Base-by-base conservation (phyloP, 2,888 invertebrate species). In the Lithophane ornitopus region DNA sequence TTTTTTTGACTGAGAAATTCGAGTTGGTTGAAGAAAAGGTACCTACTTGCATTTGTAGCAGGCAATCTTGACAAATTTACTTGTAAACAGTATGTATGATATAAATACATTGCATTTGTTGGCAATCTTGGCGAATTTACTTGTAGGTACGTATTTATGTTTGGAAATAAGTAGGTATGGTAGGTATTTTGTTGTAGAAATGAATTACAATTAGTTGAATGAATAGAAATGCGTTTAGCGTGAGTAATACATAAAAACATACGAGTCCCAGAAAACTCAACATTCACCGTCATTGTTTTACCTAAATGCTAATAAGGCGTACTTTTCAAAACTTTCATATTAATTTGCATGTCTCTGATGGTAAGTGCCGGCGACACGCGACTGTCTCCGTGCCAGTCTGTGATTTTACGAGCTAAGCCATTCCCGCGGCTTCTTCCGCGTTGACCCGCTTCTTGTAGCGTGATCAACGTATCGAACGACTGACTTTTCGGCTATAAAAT, bases 351-450 rank as follows among this genome's bases (percentile, higher is more conserved):
- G 86, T 78, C 73, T 79, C 58, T 71, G 82, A 70, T 58, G 63
- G 70, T 83, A 88, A 88, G 86, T 76, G 84, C 63, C 39, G 34
- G 44, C 70, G 74, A 68, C 88, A 88, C 86, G 89, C 88, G 75
- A 88, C 78, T 78, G 88, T 88, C 80, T 81, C 85, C 78, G 84
- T 81, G 88, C 88, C 87, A 89, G 87, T 78, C 86, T 76, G 67
- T 81, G 78, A 86, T 82, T 86, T 80, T 85, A 83, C 83, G 74
- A 87, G 78, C 83, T 72, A 69, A 72, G 59, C 80, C 76, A 82
- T 85, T 83, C 78, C 79, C 79, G 74, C 67, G 66, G 59, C 67
- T 70, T 81, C 84, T 85, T 82, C 85, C 81, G 85, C 73, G 76
- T 76, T 87, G 87, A 87, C 88, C 88, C 58, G 78, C 74, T 84